These are phyloP conservation scores for Phylloscopus collybita DNA, from an alignment of 2,797 vertebrate genomes.

Conservation along the genomic window DNA sequence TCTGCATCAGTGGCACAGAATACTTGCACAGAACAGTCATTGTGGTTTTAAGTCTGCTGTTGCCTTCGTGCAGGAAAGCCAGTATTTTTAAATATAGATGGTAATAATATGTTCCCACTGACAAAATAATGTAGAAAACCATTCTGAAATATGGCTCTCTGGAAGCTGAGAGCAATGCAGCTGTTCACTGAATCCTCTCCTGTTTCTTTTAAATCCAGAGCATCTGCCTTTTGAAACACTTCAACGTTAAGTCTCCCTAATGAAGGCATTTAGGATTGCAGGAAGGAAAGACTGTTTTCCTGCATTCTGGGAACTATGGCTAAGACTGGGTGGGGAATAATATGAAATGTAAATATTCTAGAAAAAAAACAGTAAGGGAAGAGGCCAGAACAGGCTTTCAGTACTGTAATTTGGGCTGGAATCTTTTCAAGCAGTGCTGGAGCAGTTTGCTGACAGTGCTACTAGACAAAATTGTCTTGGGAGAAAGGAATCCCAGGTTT, in stretches of 20 bases:
- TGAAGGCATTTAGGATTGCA: slow-evolving; percentile 44
- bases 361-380: not conserved
- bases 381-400: slow-evolving; percentile 21
- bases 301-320: not conserved
- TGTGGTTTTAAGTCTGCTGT: slow-evolving; percentile 35
- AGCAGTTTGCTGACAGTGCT: slow-evolving; percentile 19
- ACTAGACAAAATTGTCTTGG: not conserved
- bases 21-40: not conserved
- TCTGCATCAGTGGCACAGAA: not conserved
- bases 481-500: slow-evolving; percentile 25
- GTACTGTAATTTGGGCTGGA: slow-evolving; percentile 49
- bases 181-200: slow-evolving; percentile 39
- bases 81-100: slow-evolving; percentile 57
- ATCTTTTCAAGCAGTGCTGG: not conserved
- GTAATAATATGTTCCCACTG: slow-evolving; percentile 39
- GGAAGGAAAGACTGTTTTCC: slow-evolving; percentile 12
- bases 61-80: not conserved
- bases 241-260: not conserved
- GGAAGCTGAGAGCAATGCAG: slow-evolving; percentile 54
- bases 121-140: slow-evolving; percentile 25
- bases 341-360: slow-evolving; percentile 32
- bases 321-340: not conserved
- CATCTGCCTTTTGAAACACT: slow-evolving; percentile 54
- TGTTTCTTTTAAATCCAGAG: slow-evolving; percentile 36
- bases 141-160: not conserved